Percentiles rank a stretch among this genome's conserved stretches.
Evolutionary conservation across 2,797 vertebrate genomes (phyloP).

Genomic region (Sarcophilus harrisii): DNA sequence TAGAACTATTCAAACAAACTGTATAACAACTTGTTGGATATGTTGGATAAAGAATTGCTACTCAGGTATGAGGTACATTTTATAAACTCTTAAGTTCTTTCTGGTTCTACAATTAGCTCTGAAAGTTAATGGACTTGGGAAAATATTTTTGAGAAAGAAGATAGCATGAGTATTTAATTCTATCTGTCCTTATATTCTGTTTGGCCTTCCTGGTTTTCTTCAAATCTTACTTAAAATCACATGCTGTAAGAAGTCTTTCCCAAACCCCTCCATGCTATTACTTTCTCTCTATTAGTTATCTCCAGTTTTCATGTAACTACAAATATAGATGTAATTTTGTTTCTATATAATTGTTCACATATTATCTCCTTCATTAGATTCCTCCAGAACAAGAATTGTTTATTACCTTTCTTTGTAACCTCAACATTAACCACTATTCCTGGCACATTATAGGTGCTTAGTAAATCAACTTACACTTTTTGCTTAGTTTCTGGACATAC

Average conservation of each 20-base stretch:
- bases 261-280: not conserved
- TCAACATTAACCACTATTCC: not conserved
- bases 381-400: not conserved
- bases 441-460: not conserved
- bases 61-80: not conserved
- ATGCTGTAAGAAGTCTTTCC: not conserved
- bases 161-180: not conserved
- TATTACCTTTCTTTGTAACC: not conserved
- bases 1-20: not conserved
- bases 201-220: not conserved
- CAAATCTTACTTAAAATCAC: not conserved
- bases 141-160: not conserved
- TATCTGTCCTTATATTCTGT: not conserved
- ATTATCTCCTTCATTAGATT: not conserved
- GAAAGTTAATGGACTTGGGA: not conserved
- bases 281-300: not conserved
- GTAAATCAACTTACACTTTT: not conserved
- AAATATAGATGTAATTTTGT: not conserved
- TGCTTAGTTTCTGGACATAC: not conserved
- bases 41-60: not conserved
- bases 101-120: not conserved
- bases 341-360: not conserved
- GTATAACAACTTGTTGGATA: not conserved
- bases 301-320: not conserved
- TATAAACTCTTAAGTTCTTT: not conserved